phyloP scores from a whole-genome alignment of 2,888 invertebrate species.

The Drosophila percnosoma region DNA sequence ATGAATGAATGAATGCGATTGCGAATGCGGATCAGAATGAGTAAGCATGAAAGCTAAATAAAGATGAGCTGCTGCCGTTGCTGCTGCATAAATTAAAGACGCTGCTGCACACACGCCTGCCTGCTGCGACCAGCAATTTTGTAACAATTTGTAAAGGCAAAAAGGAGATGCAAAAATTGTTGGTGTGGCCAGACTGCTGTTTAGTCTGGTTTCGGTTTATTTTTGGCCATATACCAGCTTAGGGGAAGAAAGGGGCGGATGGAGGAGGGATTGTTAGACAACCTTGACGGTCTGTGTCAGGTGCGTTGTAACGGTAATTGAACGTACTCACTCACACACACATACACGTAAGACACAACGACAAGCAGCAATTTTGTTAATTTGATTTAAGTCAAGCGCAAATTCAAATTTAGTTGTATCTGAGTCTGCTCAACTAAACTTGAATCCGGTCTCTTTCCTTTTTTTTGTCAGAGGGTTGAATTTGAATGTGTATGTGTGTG shows the following conservation, averaged over 20 bases:
- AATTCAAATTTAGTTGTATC: constrained; percentile 39
- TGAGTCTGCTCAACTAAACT: constrained; percentile 43
- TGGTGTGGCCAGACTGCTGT: constrained; percentile 37
- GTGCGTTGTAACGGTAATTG: constrained; percentile 52
- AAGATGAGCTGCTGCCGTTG: constrained; percentile 59
- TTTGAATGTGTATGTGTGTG: constrained; percentile 19
- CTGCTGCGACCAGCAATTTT: constrained; percentile 46
- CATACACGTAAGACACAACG: neutral
- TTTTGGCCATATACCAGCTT: constrained; percentile 43
- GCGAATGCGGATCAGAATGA: constrained; percentile 39
- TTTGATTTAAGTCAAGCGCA: constrained; percentile 40
- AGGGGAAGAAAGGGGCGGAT: neutral
- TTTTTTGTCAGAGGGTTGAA: constrained; percentile 48
- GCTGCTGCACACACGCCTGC: constrained; percentile 12
- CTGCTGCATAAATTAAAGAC: constrained; percentile 65
- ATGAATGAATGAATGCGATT: constrained; percentile 38
- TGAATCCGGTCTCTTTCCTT: constrained; percentile 46
- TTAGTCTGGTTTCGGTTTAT: constrained; percentile 41
- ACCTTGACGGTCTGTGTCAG: constrained; percentile 51
- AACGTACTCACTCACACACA: constrained; percentile 1
- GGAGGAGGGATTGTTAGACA: constrained; percentile 23
- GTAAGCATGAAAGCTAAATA: constrained; percentile 66
- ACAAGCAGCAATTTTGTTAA: constrained; percentile 30
- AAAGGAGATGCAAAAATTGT: constrained; percentile 54
- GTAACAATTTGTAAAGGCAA: constrained; percentile 65